Base-by-base conservation (phyloP, 2,888 invertebrate genomes). In the Brenthis hecate region DNA sequence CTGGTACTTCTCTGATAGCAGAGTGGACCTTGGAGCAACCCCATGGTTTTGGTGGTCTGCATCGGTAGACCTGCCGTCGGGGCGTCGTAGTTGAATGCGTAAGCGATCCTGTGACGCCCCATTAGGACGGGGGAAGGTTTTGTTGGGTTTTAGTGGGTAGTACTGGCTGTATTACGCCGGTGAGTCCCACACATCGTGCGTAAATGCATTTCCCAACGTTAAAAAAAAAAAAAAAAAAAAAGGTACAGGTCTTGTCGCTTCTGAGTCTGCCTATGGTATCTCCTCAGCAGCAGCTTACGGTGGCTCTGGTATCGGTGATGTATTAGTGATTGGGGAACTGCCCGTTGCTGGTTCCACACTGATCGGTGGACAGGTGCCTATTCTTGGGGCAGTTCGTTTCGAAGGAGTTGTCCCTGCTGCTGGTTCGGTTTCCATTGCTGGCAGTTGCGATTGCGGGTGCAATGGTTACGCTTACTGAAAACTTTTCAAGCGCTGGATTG, bases 241-340 rank as follows among this genome's bases (percentile, higher is more conserved):
- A 28, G 57, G 65, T 36, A 57, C 63, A 8, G 60, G 64, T 23
- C 13, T 70, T 0, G 51, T 63, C 14, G 70, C 53, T 36, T 50
- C 69, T 13, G 50, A 47, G 11, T 56, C 23, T 32, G 28, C n/a
- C 14, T 60, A 60, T 60, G 60, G 28, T 5, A 28, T 60, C 2
- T 50, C 60, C 19, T 57, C 50, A 6, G 64, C 54, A 6, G 64
- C 54, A 16, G 76, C 77, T 0, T 80, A 78, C 72, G 80, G 77
- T 53, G 79, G 78, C 36, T 66, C 66, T 16, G 81, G 83, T 50
- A 71, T 76, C 13, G 83, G 82, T 56, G 81, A 76, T 60, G 75
- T 83, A n/a, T 73, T 72, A 4, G 81, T 81, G 32, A 75, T 71
- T n/a, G 83, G 83, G 23, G 78, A 80, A 69, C 73, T 84, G 68